These are phyloP conservation scores for Cromileptes altivelis DNA, from an alignment of 2,113 vertebrate genomes.

Conservation along the genomic window DNA sequence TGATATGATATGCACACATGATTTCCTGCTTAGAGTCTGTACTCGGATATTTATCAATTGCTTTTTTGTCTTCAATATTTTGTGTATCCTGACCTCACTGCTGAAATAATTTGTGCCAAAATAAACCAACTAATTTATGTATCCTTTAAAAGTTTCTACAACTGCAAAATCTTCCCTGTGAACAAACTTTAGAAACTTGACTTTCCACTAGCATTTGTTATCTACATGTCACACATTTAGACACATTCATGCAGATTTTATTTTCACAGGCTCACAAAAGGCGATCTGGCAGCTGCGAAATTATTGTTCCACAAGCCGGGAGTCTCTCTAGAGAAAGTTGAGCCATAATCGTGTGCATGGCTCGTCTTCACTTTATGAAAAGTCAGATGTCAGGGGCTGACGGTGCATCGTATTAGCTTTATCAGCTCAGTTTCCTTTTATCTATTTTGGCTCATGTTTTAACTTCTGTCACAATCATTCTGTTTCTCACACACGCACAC, in stretches of 20 bases:
- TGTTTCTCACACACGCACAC: neutral
- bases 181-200: neutral
- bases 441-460: slow-evolving; percentile 9
- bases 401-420: neutral
- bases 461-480: slow-evolving; percentile 32
- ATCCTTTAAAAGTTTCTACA: neutral
- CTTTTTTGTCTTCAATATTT: neutral
- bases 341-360: neutral
- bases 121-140: neutral
- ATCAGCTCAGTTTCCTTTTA: slow-evolving; percentile 19
- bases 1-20: neutral
- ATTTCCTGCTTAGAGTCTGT: neutral
- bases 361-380: neutral
- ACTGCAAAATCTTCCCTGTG: neutral
- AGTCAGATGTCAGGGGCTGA: neutral
- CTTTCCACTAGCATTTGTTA: neutral
- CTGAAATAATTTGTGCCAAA: neutral
- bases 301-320: neutral
- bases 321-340: neutral
- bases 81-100: neutral
- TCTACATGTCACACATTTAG: neutral
- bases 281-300: slow-evolving; percentile 3
- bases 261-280: neutral
- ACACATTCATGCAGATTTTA: slow-evolving; percentile 19
- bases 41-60: neutral